These are phyloP conservation scores for Drosophila bifasciata DNA, from an alignment of 1,140 invertebrate species.

Conservation along the genomic window DNA sequence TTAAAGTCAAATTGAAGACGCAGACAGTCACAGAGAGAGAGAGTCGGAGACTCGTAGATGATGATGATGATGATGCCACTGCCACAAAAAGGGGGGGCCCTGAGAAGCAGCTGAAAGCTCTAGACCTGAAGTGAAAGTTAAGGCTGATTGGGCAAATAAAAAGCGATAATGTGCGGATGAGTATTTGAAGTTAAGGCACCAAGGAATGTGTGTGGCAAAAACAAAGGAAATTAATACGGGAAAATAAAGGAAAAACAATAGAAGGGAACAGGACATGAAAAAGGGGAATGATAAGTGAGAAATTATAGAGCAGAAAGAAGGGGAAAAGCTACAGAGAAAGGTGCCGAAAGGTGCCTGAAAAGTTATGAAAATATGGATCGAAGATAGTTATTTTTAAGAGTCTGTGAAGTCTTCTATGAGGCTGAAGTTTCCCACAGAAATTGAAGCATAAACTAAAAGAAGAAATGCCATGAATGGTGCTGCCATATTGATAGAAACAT, in stretches of 20 bases:
- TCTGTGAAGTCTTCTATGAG: too few species aligned
- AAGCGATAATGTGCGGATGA: conserved; percentile 49
- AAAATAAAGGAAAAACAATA: neutral
- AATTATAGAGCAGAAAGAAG: too few species aligned
- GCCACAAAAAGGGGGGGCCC: neutral
- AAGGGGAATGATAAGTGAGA: too few species aligned
- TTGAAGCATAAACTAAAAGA: too few species aligned
- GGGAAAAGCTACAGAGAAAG: too few species aligned
- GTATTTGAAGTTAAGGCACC: neutral
- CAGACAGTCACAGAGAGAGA: conserved; percentile 16
- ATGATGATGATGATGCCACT: conserved; percentile 12
- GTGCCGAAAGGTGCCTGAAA: too few species aligned
- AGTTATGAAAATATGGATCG: too few species aligned
- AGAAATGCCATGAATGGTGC: too few species aligned
- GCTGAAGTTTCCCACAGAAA: too few species aligned
- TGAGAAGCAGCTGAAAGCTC: neutral
- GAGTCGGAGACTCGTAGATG: conserved; percentile 19
- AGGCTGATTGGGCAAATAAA: conserved; percentile 67
- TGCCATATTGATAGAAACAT: too few species aligned
- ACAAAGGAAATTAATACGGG: neutral
- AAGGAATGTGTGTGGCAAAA: neutral
- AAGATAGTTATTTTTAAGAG: too few species aligned
- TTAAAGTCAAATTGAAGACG: conserved; percentile 70
- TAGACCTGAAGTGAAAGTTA: conserved; percentile 46
- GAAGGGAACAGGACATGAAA: too few species aligned